Conservation (phyloP, 2,797 vertebrate genomes). For the Urocyon cinereoargenteus region DNA sequence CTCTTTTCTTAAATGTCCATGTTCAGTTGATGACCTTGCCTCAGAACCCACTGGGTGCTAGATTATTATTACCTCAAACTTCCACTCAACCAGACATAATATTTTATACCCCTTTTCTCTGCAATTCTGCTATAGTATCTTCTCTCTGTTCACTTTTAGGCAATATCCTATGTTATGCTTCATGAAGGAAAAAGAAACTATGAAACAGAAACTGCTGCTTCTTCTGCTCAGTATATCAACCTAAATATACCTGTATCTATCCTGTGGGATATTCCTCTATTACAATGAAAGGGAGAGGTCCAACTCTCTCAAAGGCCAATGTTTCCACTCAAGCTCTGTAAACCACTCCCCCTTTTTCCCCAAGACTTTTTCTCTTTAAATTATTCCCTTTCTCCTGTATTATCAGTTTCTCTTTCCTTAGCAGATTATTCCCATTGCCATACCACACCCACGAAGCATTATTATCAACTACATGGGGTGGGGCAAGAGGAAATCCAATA, state of each 20-base stretch:
- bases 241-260: background rate
- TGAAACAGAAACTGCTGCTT: background rate
- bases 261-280: background rate
- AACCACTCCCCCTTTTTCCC: background rate
- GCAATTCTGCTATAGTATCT: background rate
- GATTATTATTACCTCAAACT: background rate
- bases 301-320: background rate
- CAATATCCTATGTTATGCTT: background rate
- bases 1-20: background rate
- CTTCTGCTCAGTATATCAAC: background rate
- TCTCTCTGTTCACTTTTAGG: background rate
- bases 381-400: background rate
- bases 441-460: background rate
- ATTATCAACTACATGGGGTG: background rate
- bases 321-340: background rate
- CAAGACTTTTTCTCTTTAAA: background rate
- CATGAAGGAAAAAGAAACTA: background rate
- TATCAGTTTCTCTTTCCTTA: background rate
- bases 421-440: background rate
- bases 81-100: background rate
- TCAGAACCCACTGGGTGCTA: background rate
- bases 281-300: background rate
- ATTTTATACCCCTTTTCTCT: background rate
- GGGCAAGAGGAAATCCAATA: background rate
- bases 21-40: background rate